These are phyloP conservation scores for Xenopus tropicalis DNA, from an alignment of 2,113 vertebrate species.

Conservation along the genomic window UCB_Xtro_10.0 CM004443.2:148500501-148501000, in stretches of 20 bases:
- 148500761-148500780: constrained; percentile 26
- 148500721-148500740: constrained; percentile 33
- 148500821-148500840: constrained; percentile 20
- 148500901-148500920: no score
- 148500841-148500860: constrained; percentile 22
- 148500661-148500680: constrained; percentile 13
- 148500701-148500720: constrained; percentile 9
- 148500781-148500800: constrained; percentile 22
- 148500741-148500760: constrained; percentile 10
- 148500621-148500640: neutral
- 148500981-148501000: no score
- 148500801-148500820: constrained; percentile 15
- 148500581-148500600: constrained; percentile 4
- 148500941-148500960: no score
- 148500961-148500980: no score
- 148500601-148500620: constrained; percentile 15
- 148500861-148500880: neutral
- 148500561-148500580: neutral
- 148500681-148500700: constrained; percentile 31
- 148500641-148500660: neutral
- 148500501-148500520: neutral
- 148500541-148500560: neutral
- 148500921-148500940: no score
- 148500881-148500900: neutral
- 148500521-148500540: neutral